Evolutionary conservation across 2,797 vertebrate species (phyloP).

Genomic region (Ammospiza maritima): DNA sequence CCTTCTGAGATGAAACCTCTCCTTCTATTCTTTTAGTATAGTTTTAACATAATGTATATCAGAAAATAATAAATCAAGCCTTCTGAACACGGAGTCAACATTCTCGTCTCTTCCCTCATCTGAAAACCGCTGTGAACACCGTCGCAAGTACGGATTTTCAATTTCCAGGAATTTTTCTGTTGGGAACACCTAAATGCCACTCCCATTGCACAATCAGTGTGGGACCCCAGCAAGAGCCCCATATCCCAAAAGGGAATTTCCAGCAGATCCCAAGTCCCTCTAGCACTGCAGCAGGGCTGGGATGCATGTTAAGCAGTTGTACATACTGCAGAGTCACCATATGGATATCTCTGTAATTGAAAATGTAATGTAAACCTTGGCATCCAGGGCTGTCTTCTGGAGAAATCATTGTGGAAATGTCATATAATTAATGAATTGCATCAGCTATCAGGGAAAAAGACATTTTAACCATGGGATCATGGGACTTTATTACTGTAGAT

Average conservation of each 20-base stretch:
- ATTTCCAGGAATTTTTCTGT: not conserved
- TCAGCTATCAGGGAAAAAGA: conserved; percentile 48
- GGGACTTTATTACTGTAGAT: conserved; percentile 65
- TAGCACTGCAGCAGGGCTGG: not conserved
- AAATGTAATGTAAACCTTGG: conserved; percentile 67
- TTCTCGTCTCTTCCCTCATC: too few relatives aligned
- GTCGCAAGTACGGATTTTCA: not conserved
- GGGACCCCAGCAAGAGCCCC: not conserved
- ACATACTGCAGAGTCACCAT: conserved; percentile 62
- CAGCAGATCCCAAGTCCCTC: not conserved
- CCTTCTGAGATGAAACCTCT: too few relatives aligned
- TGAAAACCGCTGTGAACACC: too few relatives aligned
- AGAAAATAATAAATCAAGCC: too few relatives aligned
- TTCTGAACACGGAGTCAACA: too few relatives aligned
- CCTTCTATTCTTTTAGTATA: too few relatives aligned
- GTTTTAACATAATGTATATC: too few relatives aligned
- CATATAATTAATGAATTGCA: conserved; percentile 65
- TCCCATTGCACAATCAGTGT: not conserved
- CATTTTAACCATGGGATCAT: conserved; percentile 51
- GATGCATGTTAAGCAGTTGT: not conserved
- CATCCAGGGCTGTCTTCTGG: conserved; percentile 21
- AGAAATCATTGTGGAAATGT: conserved; percentile 51
- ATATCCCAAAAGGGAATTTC: not conserved
- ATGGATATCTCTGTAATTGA: conserved; percentile 56
- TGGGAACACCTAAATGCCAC: too few relatives aligned